Base-by-base conservation (phyloP, 2,888 invertebrate genomes). In the Theodoxus fluviatilis region DNA sequence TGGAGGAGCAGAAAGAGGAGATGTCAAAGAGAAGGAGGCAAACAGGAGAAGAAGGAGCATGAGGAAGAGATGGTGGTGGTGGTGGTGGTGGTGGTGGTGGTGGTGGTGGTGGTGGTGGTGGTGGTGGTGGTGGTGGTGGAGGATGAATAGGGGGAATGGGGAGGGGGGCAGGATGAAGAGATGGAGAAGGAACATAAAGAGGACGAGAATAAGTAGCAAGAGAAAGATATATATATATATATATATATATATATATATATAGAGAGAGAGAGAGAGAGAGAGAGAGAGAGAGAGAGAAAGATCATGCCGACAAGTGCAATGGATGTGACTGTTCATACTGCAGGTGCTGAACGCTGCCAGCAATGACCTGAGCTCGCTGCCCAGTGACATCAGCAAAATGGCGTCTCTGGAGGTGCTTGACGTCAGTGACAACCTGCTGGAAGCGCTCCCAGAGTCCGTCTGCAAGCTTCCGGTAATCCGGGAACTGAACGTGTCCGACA, bases 351-450 rank as follows among this genome's bases (percentile, higher is more conserved):
- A 79, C 55, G 80, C 82, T 6, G 75, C 79, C 22, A 74, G 73
- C 38, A 86, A 86, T 71, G 82, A 85, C 69, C 74, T 86, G 31
- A 76, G 77, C 3, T 76, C 77, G 15, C 74, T 86, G 12, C 85
- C 85, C 0, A 68, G 69, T 15, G 85, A 85, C 70, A 80, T 86
- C 37, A 78, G 75, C 67, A 84, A 84, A 72, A 84, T 86, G 85
- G 76, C 78, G 31, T 76, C 92, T 76, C 89, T 97, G 2, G 92
- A 92, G 77, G 86, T 87, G 2, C 86, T 97, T 38, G 93, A 95
- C 82, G 89, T 96, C 31, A 94, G 95, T 0, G 90, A 91, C 74
- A 97, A 97, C 86, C 92, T 93, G 12, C 91, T 96, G 67, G 90
- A 80, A 68, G 63, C 77, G 0, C 67, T 86, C 9, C 86, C 86